phyloP scores from a whole-genome alignment of 2,888 invertebrate species.

The Galeruca laticollis region DNA sequence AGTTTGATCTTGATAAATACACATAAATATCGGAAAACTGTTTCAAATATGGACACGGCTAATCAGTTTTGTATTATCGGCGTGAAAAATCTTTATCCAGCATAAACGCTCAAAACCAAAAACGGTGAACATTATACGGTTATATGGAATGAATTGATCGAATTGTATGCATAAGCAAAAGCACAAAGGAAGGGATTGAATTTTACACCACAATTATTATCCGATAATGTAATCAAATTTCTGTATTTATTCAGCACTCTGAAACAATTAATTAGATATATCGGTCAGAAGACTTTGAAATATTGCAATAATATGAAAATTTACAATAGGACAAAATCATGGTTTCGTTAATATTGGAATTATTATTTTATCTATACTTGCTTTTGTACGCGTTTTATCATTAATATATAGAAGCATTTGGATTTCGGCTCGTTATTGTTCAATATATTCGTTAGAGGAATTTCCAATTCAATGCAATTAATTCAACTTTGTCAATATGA shows the following conservation, averaged over 20 bases:
- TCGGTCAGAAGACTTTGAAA: background rate
- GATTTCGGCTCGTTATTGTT: background rate
- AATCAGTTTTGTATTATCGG: background rate
- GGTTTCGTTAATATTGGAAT: background rate
- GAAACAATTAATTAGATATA: constrained; percentile 3
- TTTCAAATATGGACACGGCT: no score
- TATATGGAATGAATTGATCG: background rate
- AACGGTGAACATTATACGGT: background rate
- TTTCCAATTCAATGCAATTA: background rate
- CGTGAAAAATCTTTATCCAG: background rate
- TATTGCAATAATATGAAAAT: constrained; percentile 14
- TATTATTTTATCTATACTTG: background rate
- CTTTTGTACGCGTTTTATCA: background rate
- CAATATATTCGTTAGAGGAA: background rate
- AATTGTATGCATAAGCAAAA: background rate
- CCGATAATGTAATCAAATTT: constrained; percentile 1
- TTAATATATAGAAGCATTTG: background rate
- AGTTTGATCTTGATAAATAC: no score
- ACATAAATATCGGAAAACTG: no score
- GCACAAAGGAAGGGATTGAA: background rate
- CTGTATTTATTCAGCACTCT: constrained; percentile 5
- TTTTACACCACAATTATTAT: background rate
- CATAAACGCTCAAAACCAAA: background rate
- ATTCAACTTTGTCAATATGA: background rate
- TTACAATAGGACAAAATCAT: background rate